Percentiles rank a stretch among this genome's conserved stretches.
Evolutionary conservation across 2,888 invertebrate species (phyloP).

Genomic region (Hoplodrina ambigua): DNA sequence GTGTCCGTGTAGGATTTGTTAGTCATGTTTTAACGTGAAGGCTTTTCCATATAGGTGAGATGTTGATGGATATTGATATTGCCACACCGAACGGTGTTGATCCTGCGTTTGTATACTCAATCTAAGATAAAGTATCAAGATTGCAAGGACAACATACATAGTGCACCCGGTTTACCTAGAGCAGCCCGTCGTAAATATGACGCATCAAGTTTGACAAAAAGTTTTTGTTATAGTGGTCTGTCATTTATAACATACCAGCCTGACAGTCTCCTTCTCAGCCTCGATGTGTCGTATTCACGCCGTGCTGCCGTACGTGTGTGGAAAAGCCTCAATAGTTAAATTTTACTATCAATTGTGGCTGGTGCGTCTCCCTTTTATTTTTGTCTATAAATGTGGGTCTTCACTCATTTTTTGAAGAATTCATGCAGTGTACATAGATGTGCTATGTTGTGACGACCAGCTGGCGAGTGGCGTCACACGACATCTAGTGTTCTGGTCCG

Average conservation of each 20-base stretch:
- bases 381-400: constrained; percentile 75
- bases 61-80: background rate
- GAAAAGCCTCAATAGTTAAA: constrained; percentile 31
- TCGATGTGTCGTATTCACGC: background rate
- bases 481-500: background rate
- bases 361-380: constrained; percentile 72
- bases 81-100: background rate
- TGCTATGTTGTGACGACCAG: constrained; percentile 26
- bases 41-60: constrained; percentile 18
- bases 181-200: background rate
- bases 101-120: background rate
- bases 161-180: background rate
- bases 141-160: background rate
- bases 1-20: constrained; percentile 68
- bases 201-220: background rate
- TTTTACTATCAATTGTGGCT: constrained; percentile 70
- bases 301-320: background rate
- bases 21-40: constrained; percentile 53
- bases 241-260: background rate
- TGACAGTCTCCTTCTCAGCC: background rate
- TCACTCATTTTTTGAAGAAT: constrained; percentile 80
- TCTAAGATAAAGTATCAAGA: background rate
- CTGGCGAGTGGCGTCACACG: constrained; percentile 18
- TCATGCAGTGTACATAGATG: constrained; percentile 23
- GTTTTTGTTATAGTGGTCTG: background rate